A percentile compares a stretch with the other conserved stretches of the same genome.
These are phyloP conservation scores for Macheiramphus alcinus DNA, from an alignment of 2,113 vertebrate species.

Conservation along the genomic window DNA sequence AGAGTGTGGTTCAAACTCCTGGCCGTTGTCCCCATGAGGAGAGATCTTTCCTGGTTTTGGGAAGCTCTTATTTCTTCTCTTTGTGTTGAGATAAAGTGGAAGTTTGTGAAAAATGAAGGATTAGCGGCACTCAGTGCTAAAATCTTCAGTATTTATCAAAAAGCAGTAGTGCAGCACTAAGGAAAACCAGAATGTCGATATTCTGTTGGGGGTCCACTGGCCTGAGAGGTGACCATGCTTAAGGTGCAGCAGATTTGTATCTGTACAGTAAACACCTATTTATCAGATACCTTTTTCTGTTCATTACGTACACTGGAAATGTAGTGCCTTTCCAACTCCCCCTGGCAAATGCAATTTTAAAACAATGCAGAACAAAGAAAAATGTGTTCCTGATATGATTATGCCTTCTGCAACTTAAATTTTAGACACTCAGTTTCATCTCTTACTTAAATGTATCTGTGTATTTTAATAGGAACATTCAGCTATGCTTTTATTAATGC, in stretches of 20 bases:
- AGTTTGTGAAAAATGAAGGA: neutral
- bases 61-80: neutral
- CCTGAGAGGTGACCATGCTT: neutral
- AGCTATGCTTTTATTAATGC: conserved; percentile 82
- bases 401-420: conserved; percentile 72
- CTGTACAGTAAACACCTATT: neutral
- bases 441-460: conserved; percentile 84
- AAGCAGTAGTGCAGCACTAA: neutral
- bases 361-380: conserved; percentile 61
- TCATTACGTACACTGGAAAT: neutral
- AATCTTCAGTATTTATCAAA: neutral
- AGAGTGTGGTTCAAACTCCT: neutral
- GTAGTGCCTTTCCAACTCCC: neutral
- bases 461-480: conserved; percentile 82
- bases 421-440: conserved; percentile 72
- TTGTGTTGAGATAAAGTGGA: neutral
- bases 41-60: neutral
- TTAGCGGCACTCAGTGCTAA: neutral
- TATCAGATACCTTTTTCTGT: neutral
- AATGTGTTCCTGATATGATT: conserved; percentile 68
- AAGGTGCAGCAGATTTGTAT: neutral
- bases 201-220: neutral
- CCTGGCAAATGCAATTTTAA: conserved; percentile 9
- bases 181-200: neutral
- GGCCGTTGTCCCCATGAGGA: neutral